These are phyloP conservation scores for Fragum fragum DNA, from an alignment of 2,888 invertebrate species.

Conservation along the genomic window DNA sequence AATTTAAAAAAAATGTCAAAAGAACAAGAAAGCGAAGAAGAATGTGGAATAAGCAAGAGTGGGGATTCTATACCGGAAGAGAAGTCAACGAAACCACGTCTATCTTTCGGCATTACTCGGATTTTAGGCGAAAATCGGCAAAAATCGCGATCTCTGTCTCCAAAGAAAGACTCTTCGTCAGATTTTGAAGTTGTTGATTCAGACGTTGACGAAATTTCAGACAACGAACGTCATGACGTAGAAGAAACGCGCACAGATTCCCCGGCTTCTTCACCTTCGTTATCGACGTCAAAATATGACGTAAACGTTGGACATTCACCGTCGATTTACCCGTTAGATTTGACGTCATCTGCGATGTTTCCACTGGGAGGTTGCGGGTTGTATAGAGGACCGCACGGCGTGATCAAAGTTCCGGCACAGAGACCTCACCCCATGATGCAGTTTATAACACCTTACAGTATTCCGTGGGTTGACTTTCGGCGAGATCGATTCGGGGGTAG, in stretches of 20 bases:
- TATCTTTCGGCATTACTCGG: constrained; percentile 80
- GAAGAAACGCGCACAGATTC: constrained; percentile 50
- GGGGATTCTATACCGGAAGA: background rate
- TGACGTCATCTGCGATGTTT: constrained; percentile 49
- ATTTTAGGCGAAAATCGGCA: constrained; percentile 70
- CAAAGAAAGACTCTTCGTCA: constrained; percentile 17
- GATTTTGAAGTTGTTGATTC: constrained; percentile 31
- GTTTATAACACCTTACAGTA: constrained; percentile 73
- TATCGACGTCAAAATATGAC: constrained; percentile 58
- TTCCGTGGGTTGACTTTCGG: constrained; percentile 84
- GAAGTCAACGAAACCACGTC: constrained; percentile 51
- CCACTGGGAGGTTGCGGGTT: constrained; percentile 59
- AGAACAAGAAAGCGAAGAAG: constrained; percentile 4
- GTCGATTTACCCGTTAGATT: constrained; percentile 52
- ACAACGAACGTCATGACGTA: constrained; percentile 32
- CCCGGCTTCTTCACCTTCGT: constrained; percentile 57
- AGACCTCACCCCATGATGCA: constrained; percentile 76
- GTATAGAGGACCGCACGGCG: constrained; percentile 68
- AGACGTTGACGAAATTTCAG: constrained; percentile 43
- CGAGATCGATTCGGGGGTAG: constrained; percentile 83
- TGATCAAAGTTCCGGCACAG: constrained; percentile 79
- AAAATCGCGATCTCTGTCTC: constrained; percentile 43
- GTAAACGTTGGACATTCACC: constrained; percentile 34
- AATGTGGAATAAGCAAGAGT: background rate
- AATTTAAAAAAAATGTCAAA: constrained; percentile 48